Evolutionary conservation across 1,140 invertebrate genomes (phyloP).

Genomic region (Drosophila grimshawi): DNA sequence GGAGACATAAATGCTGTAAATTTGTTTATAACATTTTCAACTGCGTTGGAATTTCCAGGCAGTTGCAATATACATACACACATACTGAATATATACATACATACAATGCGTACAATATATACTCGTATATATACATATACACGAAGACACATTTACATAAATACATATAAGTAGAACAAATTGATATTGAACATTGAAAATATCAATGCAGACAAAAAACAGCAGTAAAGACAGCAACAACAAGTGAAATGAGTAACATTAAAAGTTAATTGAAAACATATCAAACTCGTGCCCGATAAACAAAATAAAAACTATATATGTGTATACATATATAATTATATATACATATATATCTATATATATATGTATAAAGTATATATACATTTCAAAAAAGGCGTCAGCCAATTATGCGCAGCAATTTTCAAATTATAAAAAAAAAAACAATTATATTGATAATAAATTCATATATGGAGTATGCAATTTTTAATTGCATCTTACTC

Average conservation of each 20-base stretch:
- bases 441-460: conserved; percentile 42
- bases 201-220: conserved; percentile 46
- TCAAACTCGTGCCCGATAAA: conserved; percentile 83
- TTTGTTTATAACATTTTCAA: conserved; percentile 46
- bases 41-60: not conserved
- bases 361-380: not conserved
- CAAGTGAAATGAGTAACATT: conserved; percentile 55
- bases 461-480: conserved; percentile 39
- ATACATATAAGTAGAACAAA: conserved; percentile 68
- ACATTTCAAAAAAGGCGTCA: conserved; percentile 36
- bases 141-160: conserved; percentile 41
- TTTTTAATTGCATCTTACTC: conserved; percentile 63
- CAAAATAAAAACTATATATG: conserved; percentile 60
- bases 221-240: conserved; percentile 24
- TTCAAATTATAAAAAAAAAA: conserved; percentile 44
- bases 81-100: not conserved
- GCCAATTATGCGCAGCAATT: conserved; percentile 67
- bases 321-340: conserved; percentile 38
- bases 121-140: conserved; percentile 46
- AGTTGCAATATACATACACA: conserved; percentile 6
- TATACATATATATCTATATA: not conserved
- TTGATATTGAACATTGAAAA: conserved; percentile 78
- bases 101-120: conserved; percentile 30
- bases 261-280: conserved; percentile 80
- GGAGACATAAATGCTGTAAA: conserved; percentile 35